phyloP scores from a whole-genome alignment of 1,140 invertebrate genomes.

The Liolophura sinensis region DNA sequence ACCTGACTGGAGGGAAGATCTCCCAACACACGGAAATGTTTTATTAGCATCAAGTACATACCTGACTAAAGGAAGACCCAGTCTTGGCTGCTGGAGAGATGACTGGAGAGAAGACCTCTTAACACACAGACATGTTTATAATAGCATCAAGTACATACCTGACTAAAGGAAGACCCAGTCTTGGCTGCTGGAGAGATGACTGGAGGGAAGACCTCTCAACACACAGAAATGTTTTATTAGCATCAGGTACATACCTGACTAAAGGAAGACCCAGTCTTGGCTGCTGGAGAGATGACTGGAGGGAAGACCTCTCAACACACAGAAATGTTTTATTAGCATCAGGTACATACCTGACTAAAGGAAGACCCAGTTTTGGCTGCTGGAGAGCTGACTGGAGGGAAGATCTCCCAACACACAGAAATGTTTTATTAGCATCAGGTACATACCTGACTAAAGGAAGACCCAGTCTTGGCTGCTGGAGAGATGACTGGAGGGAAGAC shows the following conservation, averaged over 20 bases:
- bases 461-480: too few relatives aligned
- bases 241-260: slow-evolving; percentile 54
- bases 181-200: slow-evolving; percentile 53
- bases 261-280: slow-evolving; percentile 44
- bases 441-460: too few relatives aligned
- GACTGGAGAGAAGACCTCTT: slow-evolving; percentile 55
- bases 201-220: slow-evolving; percentile 53
- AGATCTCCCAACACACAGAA: slow-evolving; percentile 56
- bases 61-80: slow-evolving; percentile 52
- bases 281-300: slow-evolving; percentile 52
- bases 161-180: slow-evolving; percentile 45
- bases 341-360: slow-evolving; percentile 52
- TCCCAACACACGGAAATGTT: slow-evolving; percentile 57
- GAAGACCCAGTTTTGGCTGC: slow-evolving; percentile 51
- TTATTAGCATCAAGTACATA: slow-evolving; percentile 53
- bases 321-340: slow-evolving; percentile 57
- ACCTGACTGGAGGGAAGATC: slow-evolving; percentile 54
- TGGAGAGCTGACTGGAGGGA: slow-evolving; percentile 49
- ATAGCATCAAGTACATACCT: slow-evolving; percentile 52
- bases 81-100: slow-evolving; percentile 45
- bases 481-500: too few relatives aligned
- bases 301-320: slow-evolving; percentile 53
- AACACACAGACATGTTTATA: slow-evolving; percentile 58
- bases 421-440: slow-evolving; percentile 57
- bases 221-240: slow-evolving; percentile 58